Evolutionary conservation across 2,888 invertebrate species (phyloP).

Genomic region (Plebejus melissa): DNA sequence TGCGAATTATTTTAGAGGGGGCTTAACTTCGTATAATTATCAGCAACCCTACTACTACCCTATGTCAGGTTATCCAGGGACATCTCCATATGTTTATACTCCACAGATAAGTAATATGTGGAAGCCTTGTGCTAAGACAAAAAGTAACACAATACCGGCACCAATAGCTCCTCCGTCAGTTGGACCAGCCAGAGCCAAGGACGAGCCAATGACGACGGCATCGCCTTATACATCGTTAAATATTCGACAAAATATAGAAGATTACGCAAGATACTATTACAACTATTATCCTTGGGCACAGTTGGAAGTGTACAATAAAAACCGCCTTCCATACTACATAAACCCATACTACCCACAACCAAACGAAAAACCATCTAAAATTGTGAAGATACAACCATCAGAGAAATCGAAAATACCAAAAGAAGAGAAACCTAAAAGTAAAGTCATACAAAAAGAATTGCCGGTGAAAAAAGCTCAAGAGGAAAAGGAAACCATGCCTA

Average conservation of each 20-base stretch:
- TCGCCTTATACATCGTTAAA: constrained; percentile 56
- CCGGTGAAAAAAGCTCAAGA: neutral
- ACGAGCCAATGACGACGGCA: neutral
- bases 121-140: constrained; percentile 37
- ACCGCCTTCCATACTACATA: constrained; percentile 38
- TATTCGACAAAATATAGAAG: constrained; percentile 45
- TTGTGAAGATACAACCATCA: neutral
- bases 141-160: constrained; percentile 32
- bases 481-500: constrained; percentile 27
- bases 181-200: neutral
- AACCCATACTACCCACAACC: constrained; percentile 36
- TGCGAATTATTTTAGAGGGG: constrained; percentile 43
- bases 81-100: constrained; percentile 49
- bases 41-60: constrained; percentile 57
- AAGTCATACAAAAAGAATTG: constrained; percentile 29
- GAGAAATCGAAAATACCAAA: constrained; percentile 7
- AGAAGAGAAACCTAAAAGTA: constrained; percentile 27
- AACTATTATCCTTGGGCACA: constrained; percentile 44
- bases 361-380: constrained; percentile 32
- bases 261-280: constrained; percentile 39
- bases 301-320: constrained; percentile 41
- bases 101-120: constrained; percentile 28
- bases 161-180: constrained; percentile 30
- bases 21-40: constrained; percentile 41
- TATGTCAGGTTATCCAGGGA: constrained; percentile 51